These are phyloP conservation scores for Chromobotia macracanthus DNA, from an alignment of 2,797 vertebrate species.

Conservation along the genomic window DNA sequence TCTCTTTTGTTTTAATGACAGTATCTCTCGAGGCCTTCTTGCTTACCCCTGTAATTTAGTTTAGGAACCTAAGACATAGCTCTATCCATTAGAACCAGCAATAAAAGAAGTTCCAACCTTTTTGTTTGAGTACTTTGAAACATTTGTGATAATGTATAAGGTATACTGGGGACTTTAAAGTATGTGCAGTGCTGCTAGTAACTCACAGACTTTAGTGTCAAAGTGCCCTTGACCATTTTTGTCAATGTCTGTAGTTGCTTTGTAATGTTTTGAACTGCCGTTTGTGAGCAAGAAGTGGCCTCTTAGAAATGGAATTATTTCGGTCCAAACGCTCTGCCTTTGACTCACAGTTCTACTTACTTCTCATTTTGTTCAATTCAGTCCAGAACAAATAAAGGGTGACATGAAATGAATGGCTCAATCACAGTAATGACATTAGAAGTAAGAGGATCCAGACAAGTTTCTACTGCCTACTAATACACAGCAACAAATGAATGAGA, in stretches of 20 bases:
- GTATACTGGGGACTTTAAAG: neutral
- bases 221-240: neutral
- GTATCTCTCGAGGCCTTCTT: conserved; percentile 3
- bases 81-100: conserved; percentile 9
- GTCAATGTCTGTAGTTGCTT: neutral
- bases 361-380: conserved; percentile 53
- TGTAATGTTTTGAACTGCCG: neutral
- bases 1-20: conserved; percentile 27
- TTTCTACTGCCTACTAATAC: conserved; percentile 55
- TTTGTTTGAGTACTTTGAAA: neutral
- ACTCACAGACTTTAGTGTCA: neutral
- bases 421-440: conserved; percentile 54
- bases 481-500: conserved; percentile 53
- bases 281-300: neutral
- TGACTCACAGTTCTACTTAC: conserved; percentile 40
- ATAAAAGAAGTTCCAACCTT: neutral
- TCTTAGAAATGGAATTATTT: conserved; percentile 34
- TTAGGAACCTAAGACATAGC: conserved; percentile 1
- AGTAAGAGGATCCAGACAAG: conserved; percentile 52
- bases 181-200: neutral
- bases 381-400: conserved; percentile 58
- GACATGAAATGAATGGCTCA: conserved; percentile 55
- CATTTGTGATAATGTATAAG: neutral
- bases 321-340: conserved; percentile 46
- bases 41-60: conserved; percentile 14